Evolutionary conservation across 1,140 invertebrate genomes (phyloP).

Genomic region (Leptinotarsa defecta): DNA sequence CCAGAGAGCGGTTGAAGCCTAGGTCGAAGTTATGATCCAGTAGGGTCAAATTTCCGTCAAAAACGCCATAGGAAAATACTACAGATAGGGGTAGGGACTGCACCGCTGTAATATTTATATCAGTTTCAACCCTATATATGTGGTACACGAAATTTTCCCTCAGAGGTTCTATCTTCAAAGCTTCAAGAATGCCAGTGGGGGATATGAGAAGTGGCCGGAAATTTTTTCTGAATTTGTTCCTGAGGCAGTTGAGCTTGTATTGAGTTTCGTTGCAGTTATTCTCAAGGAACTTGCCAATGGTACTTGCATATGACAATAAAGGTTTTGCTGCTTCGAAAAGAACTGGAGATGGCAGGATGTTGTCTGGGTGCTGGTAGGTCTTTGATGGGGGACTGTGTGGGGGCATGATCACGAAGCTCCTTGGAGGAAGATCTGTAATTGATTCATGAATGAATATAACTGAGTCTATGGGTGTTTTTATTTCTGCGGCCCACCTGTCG

Average conservation of each 20-base stretch:
- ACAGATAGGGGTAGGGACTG: slow-evolving; percentile 37
- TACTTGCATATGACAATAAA: slow-evolving; percentile 39
- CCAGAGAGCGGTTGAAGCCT: background rate
- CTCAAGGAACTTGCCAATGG: slow-evolving; percentile 34
- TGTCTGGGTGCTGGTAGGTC: slow-evolving; percentile 25
- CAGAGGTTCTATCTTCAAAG: slow-evolving; percentile 47
- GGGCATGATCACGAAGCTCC: slow-evolving; percentile 44
- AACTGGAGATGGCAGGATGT: slow-evolving; percentile 43
- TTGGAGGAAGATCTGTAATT: slow-evolving; percentile 45
- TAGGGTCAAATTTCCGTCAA: slow-evolving; percentile 40
- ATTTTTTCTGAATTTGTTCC: slow-evolving; percentile 33
- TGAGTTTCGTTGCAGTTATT: slow-evolving; percentile 46
- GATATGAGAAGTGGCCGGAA: slow-evolving; percentile 17
- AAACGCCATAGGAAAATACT: slow-evolving; percentile 47
- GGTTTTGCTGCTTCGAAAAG: slow-evolving; percentile 47
- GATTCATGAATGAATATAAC: slow-evolving; percentile 23
- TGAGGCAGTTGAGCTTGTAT: slow-evolving; percentile 46
- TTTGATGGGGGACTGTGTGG: slow-evolving; percentile 26
- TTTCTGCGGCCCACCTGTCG: slow-evolving; percentile 32
- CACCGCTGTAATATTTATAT: slow-evolving; percentile 23
- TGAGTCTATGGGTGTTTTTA: background rate
- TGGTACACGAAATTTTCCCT: slow-evolving; percentile 46
- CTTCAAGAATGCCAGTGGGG: slow-evolving; percentile 33
- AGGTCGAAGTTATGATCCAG: slow-evolving; percentile 29
- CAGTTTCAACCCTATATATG: slow-evolving; percentile 44